Base-by-base conservation (phyloP, 2,797 vertebrate species). In the Centroberyx gerrardi region DNA sequence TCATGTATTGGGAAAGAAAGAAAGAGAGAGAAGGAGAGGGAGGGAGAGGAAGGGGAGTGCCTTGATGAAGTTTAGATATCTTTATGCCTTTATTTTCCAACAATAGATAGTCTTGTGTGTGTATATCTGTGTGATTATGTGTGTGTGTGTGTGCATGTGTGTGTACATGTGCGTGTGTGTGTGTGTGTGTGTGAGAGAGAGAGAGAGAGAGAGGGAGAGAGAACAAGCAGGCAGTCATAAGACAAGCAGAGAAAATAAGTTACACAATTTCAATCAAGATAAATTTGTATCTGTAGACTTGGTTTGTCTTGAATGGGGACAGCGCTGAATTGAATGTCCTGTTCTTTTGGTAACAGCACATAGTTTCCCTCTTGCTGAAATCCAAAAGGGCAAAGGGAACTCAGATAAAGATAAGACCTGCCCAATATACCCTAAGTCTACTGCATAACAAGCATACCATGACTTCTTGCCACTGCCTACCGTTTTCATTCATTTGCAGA, bases 191-290 rank as follows among this genome's bases (percentile, higher is more conserved):
- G 52, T 0, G 33, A 8, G 33, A 36, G 36, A 60, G 49, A 54
- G n/a, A 65, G 22, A 18, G 22, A 31, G 53, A 52, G 44, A 22
- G 17, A 29, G 29, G 62, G 55, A 69, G 49, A 56, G 7, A 49
- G 4, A 36, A 62, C 70, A 74, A 82, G 75, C 62, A 68, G 46
- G 65, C 51, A 68, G 87, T 91, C 88, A 89, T 79, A 46, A 87
- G 87, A 88, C 74, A 14, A 80, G 80, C 51, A 58, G 36, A 10
- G 27, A 1, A 54, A 54, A 83, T 36, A 58, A 80, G 64, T 65
- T 65, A 9, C 83, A 65, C 53, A 53, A 78, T 40, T 73, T 31
- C 18, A 70, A 76, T 81, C 5, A 1, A 81, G 74, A 82, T 79
- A 22, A 49, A 63, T 78, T 76, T 58, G 55, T 55, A 4, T 76